A percentile compares a stretch with the other conserved stretches of the same genome.
phyloP scores from a whole-genome alignment of 30 jellyfish, hydroid and myxozoan species.

The Turritopsis rubra region DNA sequence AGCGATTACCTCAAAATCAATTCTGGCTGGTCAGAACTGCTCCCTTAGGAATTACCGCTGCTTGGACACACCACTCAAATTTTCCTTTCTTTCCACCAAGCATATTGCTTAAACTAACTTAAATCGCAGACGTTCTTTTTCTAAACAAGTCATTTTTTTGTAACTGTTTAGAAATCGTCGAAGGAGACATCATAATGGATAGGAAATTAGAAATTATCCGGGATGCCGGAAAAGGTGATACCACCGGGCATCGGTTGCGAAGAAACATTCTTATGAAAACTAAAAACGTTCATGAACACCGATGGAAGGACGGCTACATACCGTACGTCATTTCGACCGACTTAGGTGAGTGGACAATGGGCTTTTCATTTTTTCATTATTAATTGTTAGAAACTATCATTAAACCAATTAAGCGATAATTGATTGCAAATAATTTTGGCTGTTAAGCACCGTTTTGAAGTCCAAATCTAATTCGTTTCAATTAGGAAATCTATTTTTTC shows the following conservation, averaged over 20 bases:
- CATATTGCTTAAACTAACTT: not conserved
- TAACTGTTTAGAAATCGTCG: not conserved
- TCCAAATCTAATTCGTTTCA: not conserved
- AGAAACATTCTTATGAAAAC: not conserved
- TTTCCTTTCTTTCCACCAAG: not conserved
- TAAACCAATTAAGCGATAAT: not conserved
- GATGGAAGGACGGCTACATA: constrained; percentile 12
- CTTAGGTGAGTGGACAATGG: not conserved
- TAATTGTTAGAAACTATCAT: not conserved
- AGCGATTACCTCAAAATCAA: not conserved
- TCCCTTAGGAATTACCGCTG: not conserved
- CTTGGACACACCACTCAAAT: no score
- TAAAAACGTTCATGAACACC: constrained; percentile 10
- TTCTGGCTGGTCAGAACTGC: not conserved
- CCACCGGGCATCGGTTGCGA: not conserved
- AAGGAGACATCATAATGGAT: constrained; percentile 14
- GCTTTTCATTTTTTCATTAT: not conserved
- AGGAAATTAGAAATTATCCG: constrained; percentile 4
- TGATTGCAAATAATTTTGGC: not conserved
- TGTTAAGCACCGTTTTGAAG: not conserved
- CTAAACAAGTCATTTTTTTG: not conserved
- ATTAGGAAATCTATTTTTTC: not conserved
- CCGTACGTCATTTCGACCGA: constrained; percentile 5
- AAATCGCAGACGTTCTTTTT: not conserved
- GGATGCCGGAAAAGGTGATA: not conserved